A percentile compares a stretch with the other conserved stretches of the same genome.
phyloP scores from a whole-genome alignment of 2,888 invertebrate genomes.

The Meloe dianella region DNA sequence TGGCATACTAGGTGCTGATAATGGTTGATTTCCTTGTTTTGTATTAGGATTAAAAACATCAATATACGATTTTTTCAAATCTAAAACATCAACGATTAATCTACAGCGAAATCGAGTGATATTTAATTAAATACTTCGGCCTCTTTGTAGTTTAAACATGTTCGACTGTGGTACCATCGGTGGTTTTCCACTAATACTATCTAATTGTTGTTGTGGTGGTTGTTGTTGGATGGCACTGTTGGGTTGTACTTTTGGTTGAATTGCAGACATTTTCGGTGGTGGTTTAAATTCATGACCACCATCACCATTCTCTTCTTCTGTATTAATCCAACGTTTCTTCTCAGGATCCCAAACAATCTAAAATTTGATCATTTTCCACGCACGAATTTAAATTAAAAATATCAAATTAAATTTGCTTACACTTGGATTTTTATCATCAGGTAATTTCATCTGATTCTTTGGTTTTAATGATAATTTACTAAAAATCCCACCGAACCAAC shows the following conservation, averaged over 20 bases:
- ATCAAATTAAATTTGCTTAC: no score
- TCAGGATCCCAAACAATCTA: slow-evolving; percentile 93
- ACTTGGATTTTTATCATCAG: slow-evolving; percentile 91
- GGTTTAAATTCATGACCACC: slow-evolving; percentile 64
- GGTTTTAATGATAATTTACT: slow-evolving; percentile 81
- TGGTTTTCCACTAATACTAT: slow-evolving; percentile 19
- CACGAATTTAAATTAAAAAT: no score
- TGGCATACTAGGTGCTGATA: slow-evolving; percentile 55
- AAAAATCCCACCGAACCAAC: slow-evolving; percentile 89
- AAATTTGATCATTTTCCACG: no score
- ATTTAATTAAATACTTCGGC: slow-evolving; percentile 64
- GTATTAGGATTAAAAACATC: slow-evolving; percentile 85
- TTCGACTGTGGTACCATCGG: slow-evolving; percentile 62
- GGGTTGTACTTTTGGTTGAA: slow-evolving; percentile 49
- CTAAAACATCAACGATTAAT: no score
- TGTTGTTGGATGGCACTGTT: slow-evolving; percentile 13
- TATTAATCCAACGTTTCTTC: slow-evolving; percentile 86
- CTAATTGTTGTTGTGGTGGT: slow-evolving; percentile 16
- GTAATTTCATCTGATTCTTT: slow-evolving; percentile 94
- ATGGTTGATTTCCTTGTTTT: slow-evolving; percentile 50
- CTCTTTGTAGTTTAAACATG: slow-evolving; percentile 81
- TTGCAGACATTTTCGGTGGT: slow-evolving; percentile 73
- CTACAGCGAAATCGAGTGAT: no score
- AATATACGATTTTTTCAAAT: slow-evolving; percentile 84
- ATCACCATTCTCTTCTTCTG: slow-evolving; percentile 73